Evolutionary conservation across 1,140 invertebrate species (phyloP), one percentile per base, ranked within the genome.

Genomic region (Drosophila kanapiae): DNA sequence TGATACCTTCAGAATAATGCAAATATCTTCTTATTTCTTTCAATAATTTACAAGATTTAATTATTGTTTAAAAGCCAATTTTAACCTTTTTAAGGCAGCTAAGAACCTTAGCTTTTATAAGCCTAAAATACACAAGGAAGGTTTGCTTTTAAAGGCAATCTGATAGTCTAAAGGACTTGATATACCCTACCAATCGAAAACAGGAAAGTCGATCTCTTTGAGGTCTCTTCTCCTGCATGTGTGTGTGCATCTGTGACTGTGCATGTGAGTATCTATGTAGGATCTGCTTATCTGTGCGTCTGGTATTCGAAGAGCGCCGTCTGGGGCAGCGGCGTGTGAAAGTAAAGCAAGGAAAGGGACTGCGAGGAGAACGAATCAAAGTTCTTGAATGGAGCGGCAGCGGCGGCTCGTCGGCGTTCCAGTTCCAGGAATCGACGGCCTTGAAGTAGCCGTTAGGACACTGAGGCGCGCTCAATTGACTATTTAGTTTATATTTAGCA

Each of bases 401-500:
- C 75, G 16, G 40, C 23, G 23, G 23, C 23, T 23, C 23, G 23
- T 16, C 48, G 51, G 51, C 76, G 77, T 72, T 72, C 67, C 67
- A 74, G 78, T 86, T 86, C 82, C 78, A 79, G 75, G 82, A 86
- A 86, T 75, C 53, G 78, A 72, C 75, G 82, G 82, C 82, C 82
- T 86, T 82, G 82, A 86, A 85, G 82, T 85, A 85, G 82, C 82
- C 82, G 82, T 86, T 85, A 85, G 82, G 82, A 78, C 62, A 49
- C 31, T 61, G 60, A 85, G 82, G 77, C 80, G 78, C 82, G 79
- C 83, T 87, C 83, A 87, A 86, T 82, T 86, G 83, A 87, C 85
- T 86, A 86, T 86, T 86, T 86, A 86, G 82, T 86, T 86, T 86
- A 86, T 86, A 86, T 86, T 86, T 86, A 86, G 83, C 78, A 87